Percentiles rank a stretch among this genome's conserved stretches.
phyloP scores from a whole-genome alignment of 2,888 invertebrate genomes.

The Coecobrya sp. region DNA sequence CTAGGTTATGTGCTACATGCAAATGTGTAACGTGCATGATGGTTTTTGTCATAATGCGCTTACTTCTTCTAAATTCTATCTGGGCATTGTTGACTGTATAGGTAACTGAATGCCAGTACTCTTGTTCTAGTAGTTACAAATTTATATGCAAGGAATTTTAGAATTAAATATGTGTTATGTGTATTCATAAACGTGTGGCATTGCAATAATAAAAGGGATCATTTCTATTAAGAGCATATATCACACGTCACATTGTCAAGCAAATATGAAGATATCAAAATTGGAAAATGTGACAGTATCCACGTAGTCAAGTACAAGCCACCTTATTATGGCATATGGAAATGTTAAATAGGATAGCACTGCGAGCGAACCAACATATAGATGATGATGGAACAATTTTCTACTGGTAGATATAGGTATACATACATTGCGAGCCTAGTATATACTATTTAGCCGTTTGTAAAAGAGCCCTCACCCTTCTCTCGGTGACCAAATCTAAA shows the following conservation, averaged over 20 bases:
- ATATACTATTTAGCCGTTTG: not conserved
- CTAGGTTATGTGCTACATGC: conserved; percentile 71
- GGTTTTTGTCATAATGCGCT: conserved; percentile 40
- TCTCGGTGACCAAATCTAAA: not conserved
- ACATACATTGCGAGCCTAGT: no score
- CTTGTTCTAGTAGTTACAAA: not conserved
- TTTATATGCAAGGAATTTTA: not conserved
- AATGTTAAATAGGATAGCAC: not conserved
- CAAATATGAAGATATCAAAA: conserved; percentile 20
- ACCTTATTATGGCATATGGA: not conserved
- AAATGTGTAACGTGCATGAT: conserved; percentile 40
- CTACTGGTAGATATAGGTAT: no score
- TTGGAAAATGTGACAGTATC: not conserved
- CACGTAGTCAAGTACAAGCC: not conserved
- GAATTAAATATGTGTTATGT: not conserved
- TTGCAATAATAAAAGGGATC: not conserved
- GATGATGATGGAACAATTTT: no score
- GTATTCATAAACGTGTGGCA: not conserved
- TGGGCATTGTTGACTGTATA: no score
- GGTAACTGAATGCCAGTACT: not conserved
- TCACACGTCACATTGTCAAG: conserved; percentile 5
- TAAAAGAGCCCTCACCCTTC: not conserved
- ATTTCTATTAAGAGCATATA: conserved; percentile 3
- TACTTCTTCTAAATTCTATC: conserved; percentile 24
- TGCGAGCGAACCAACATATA: no score